Base-by-base conservation (phyloP, 2,797 vertebrate genomes). In the Cynodonichthys magdalenae region DNA sequence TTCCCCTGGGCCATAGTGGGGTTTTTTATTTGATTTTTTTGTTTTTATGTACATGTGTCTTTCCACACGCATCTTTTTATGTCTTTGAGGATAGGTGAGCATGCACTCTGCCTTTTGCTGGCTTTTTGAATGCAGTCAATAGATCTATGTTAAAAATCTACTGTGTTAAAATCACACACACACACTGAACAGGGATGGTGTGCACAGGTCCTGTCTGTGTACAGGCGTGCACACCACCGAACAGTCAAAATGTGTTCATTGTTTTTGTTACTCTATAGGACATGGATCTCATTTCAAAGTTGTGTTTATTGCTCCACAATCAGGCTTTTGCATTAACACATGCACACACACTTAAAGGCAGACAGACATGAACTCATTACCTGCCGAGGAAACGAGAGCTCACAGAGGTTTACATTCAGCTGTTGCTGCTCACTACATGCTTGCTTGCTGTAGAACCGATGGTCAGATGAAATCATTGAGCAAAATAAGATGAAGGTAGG, bases 371-470 rank as follows among this genome's bases (percentile, higher is more conserved):
- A 18, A 69, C 6, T 66, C 47, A 83, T 93, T 89, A 92, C 89
- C 91, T 91, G 86, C 87, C 90, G 86, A 79, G 47, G 71, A 87
- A 86, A 82, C 89, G 85, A 52, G 18, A 53, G 75, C 80, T 87
- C 74, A 82, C 69, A 86, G 74, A 67, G 28, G 71, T 71, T 59
- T 56, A 62, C 6, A 39, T 54, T 64, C 66, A 76, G 76, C 52
- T 71, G 64, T 41, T 57, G 59, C 79, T 74, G 83, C 51, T 53
- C 69, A 83, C 87, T 91, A 92, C 90, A 92, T 93, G 74, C 76
- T 88, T 81, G 71, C 79, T 58, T 61, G 74, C 65, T 72, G 77
- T 53, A 71, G 56, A 75, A 63, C 51, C 57, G 72, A 79, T 14
- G 68, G 58, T n/a, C 75, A 72, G 44, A 31, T 31, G 51, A 58